phyloP scores from a whole-genome alignment of 2,113 vertebrate genomes.

The Dicentrarchus labrax region DNA sequence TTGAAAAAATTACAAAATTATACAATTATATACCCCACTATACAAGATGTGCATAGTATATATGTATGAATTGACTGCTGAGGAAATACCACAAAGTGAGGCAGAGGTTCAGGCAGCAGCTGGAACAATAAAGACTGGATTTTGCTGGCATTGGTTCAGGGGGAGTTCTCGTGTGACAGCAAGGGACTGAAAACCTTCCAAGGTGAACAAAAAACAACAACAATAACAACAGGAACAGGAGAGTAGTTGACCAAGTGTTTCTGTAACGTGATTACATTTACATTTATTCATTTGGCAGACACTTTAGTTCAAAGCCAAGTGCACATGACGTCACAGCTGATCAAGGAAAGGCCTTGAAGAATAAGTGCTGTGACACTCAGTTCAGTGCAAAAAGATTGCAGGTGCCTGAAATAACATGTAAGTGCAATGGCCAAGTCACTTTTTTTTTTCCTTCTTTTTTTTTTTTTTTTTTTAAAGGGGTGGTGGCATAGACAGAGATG shows the following conservation, averaged over 20 bases:
- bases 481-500: too few species aligned
- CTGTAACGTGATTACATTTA: constrained; percentile 1
- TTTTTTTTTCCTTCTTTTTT: too few species aligned
- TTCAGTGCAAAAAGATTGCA: neutral
- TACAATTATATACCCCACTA: neutral
- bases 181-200: neutral
- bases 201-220: neutral
- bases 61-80: neutral
- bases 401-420: neutral
- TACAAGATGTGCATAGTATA: neutral
- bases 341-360: neutral
- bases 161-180: neutral
- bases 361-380: neutral
- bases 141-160: neutral
- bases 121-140: constrained; percentile 2
- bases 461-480: neutral
- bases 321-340: neutral
- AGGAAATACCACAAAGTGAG: neutral
- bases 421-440: neutral
- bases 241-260: neutral
- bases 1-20: neutral
- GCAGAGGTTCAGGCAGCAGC: neutral
- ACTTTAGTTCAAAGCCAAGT: neutral
- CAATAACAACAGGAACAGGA: neutral
- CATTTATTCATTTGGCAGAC: neutral